Conservation (phyloP, 2,888 invertebrate species). For the Cryptophagus acutangulus region DNA sequence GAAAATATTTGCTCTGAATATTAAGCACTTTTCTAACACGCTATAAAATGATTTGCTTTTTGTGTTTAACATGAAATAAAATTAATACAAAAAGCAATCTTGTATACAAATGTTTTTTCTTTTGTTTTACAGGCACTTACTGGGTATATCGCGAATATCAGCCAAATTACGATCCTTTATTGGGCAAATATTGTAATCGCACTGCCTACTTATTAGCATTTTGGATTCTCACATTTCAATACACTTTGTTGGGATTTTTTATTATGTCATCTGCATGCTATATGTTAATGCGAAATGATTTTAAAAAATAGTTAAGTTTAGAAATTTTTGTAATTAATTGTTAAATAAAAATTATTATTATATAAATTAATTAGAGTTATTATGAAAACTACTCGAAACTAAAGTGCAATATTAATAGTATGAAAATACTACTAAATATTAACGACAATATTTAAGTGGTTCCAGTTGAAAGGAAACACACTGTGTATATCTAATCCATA, state of each 20-base stretch:
- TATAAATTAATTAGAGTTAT: background rate
- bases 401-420: background rate
- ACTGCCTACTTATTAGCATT: conserved; percentile 40
- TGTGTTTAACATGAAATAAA: too few species aligned
- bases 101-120: conserved; percentile 9
- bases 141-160: conserved; percentile 40
- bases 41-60: conserved; percentile 7
- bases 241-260: conserved; percentile 36
- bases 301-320: conserved; percentile 14
- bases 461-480: too few species aligned
- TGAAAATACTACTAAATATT: background rate
- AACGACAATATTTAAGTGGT: too few species aligned
- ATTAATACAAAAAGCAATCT: too few species aligned
- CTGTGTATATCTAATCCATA: too few species aligned
- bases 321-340: conserved; percentile 2
- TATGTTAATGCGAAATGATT: conserved; percentile 39
- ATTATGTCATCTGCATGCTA: conserved; percentile 38
- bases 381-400: background rate
- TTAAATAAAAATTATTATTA: background rate
- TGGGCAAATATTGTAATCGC: conserved; percentile 35
- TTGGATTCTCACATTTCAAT: conserved; percentile 42
- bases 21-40: conserved; percentile 3
- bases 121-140: conserved; percentile 31
- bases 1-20: background rate
- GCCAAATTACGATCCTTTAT: conserved; percentile 33